Evolutionary conservation across 2,113 vertebrate species (phyloP).

Genomic region (Lipophrys pholis): DNA sequence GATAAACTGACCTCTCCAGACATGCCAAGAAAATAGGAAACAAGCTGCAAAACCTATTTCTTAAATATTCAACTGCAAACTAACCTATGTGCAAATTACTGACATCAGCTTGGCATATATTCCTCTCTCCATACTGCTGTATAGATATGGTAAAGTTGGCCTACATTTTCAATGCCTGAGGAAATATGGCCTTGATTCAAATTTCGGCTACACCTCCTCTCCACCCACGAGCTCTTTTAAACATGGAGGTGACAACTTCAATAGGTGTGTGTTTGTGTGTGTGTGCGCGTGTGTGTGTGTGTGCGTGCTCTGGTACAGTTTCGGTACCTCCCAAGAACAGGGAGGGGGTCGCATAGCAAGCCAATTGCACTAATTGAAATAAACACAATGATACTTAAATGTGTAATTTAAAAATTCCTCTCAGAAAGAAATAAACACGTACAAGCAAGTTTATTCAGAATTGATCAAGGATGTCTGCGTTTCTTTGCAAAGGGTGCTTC

Average conservation of each 20-base stretch:
- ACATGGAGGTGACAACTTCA: constrained; percentile 39
- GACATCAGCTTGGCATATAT: constrained; percentile 11
- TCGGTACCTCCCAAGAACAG: constrained; percentile 45
- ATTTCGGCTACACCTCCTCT: constrained; percentile 68
- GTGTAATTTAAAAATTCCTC: constrained; percentile 15
- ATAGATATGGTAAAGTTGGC: constrained; percentile 62
- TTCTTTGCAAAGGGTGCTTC: constrained; percentile 2
- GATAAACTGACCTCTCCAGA: too few relatives aligned
- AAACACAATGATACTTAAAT: constrained; percentile 18
- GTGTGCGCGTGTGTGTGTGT: constrained; percentile 4
- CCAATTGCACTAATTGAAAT: constrained; percentile 38
- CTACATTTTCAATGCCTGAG: constrained; percentile 68
- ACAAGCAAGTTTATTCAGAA: background rate
- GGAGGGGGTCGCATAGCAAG: constrained; percentile 14
- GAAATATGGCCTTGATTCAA: constrained; percentile 70
- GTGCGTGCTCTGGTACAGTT: background rate
- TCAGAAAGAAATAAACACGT: constrained; percentile 6
- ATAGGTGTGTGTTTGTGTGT: constrained; percentile 6
- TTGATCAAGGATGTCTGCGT: background rate
- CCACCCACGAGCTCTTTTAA: constrained; percentile 60
- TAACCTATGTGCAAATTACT: constrained; percentile 18
- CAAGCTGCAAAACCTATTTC: too few relatives aligned
- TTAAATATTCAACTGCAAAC: background rate
- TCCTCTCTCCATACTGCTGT: constrained; percentile 28
- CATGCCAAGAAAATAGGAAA: too few relatives aligned